Evolutionary conservation across 2,888 invertebrate species (phyloP).

Genomic region (Omphaloscelis lunosa): DNA sequence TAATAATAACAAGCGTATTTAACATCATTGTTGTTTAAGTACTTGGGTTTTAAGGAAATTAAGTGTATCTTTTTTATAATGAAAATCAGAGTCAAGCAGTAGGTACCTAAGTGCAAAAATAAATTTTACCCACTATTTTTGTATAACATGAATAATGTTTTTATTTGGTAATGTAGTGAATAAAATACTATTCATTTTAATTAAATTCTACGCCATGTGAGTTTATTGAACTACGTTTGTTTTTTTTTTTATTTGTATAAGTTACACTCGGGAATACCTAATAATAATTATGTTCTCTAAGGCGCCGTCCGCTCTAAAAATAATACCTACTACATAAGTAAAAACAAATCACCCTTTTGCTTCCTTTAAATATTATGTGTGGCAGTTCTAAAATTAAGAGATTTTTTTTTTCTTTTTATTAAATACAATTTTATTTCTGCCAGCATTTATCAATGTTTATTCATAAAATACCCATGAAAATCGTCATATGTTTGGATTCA

Average conservation of each 20-base stretch:
- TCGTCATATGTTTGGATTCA: not conserved
- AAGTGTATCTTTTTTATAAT: not conserved
- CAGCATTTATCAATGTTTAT: not conserved
- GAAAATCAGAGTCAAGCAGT: conserved; percentile 5
- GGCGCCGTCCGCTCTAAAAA: no score
- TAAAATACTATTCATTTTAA: not conserved
- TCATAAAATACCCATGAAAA: not conserved
- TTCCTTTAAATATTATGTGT: not conserved
- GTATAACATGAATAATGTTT: not conserved
- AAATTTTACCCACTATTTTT: not conserved
- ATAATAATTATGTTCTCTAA: not conserved
- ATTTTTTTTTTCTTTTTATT: no score
- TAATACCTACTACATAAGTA: not conserved
- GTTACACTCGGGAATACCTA: not conserved
- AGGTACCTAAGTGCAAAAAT: not conserved
- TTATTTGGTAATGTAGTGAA: not conserved
- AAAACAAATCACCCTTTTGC: not conserved
- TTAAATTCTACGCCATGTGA: not conserved
- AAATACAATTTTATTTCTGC: not conserved
- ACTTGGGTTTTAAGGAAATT: not conserved
- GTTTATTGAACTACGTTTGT: not conserved
- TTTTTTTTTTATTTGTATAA: not conserved
- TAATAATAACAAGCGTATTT: not conserved
- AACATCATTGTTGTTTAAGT: not conserved
- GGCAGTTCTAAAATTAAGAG: not conserved